A percentile compares a stretch with the other conserved stretches of the same genome.
Evolutionary conservation across 2,797 vertebrate species (phyloP).

Genomic region (Argya squamiceps): DNA sequence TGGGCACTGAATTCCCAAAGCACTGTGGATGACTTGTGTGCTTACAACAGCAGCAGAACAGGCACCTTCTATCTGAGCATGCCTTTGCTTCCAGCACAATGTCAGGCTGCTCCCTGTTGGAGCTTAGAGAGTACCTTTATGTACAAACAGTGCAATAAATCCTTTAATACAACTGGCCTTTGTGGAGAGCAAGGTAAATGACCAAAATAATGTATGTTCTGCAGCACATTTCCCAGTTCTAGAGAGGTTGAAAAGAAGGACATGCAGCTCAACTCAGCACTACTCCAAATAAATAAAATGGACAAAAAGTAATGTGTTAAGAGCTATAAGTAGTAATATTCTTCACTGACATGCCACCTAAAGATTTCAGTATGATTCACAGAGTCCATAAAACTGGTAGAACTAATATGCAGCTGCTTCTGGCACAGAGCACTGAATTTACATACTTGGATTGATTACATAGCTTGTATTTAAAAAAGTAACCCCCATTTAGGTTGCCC

Average conservation of each 20-base stretch:
- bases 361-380: constrained; percentile 42
- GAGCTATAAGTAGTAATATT: background rate
- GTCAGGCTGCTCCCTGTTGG: background rate
- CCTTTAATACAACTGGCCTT: background rate
- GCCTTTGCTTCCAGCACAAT: background rate
- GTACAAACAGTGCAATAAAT: background rate
- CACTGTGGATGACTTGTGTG: background rate
- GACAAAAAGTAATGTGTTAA: constrained; percentile 2
- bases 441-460: background rate
- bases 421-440: background rate
- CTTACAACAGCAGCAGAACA: background rate
- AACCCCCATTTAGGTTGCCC: background rate
- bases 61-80: background rate
- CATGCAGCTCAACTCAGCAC: background rate
- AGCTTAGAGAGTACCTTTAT: background rate
- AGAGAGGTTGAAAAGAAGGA: background rate
- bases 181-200: background rate
- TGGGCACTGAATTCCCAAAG: background rate
- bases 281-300: constrained; percentile 26
- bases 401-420: constrained; percentile 24
- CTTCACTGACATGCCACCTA: background rate
- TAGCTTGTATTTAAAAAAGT: background rate
- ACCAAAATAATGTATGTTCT: background rate
- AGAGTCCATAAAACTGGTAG: constrained; percentile 21
- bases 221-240: background rate